Percentiles rank a stretch among this genome's conserved stretches.
Conservation (phyloP, 2,797 vertebrate genomes). For the Borostomias antarcticus region DNA sequence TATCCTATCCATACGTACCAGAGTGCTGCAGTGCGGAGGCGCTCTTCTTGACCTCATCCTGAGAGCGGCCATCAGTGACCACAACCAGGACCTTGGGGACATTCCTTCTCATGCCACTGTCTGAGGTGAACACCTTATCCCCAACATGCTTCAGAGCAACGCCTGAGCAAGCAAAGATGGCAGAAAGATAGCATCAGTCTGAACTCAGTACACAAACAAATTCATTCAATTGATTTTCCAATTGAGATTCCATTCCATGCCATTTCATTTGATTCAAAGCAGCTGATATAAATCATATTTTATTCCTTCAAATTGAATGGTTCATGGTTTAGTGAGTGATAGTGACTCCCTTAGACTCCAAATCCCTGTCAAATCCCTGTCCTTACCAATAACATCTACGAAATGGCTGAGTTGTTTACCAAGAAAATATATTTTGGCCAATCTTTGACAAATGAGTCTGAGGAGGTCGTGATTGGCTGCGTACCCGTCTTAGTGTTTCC, state of each 20-base stretch:
- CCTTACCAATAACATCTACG: not conserved
- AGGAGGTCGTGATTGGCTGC: not conserved
- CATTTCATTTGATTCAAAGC: not conserved
- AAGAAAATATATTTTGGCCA: no score
- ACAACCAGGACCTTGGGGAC: slow-evolving; percentile 97
- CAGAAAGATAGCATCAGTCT: not conserved
- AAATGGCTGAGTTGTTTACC: no score
- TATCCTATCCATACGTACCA: slow-evolving; percentile 72
- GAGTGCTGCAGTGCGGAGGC: slow-evolving; percentile 90
- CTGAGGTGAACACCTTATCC: slow-evolving; percentile 91
- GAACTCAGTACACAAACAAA: no score
- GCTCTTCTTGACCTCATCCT: slow-evolving; percentile 96
- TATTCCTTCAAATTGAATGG: not conserved
- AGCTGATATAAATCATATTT: not conserved
- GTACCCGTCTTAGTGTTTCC: slow-evolving; percentile 98
- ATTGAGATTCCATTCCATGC: not conserved
- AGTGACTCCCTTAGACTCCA: not conserved
- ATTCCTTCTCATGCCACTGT: slow-evolving; percentile 92
- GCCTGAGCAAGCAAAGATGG: slow-evolving; percentile 69
- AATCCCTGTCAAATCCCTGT: not conserved
- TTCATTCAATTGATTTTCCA: no score
- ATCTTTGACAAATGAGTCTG: no score
- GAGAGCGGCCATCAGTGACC: slow-evolving; percentile 96
- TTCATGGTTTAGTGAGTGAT: not conserved
- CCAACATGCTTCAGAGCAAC: slow-evolving; percentile 90